A percentile compares a stretch with the other conserved stretches of the same genome.
Evolutionary conservation across 64 coral and sea anemone genomes (phyloP).

Genomic region (Stylophora pistillata): DNA sequence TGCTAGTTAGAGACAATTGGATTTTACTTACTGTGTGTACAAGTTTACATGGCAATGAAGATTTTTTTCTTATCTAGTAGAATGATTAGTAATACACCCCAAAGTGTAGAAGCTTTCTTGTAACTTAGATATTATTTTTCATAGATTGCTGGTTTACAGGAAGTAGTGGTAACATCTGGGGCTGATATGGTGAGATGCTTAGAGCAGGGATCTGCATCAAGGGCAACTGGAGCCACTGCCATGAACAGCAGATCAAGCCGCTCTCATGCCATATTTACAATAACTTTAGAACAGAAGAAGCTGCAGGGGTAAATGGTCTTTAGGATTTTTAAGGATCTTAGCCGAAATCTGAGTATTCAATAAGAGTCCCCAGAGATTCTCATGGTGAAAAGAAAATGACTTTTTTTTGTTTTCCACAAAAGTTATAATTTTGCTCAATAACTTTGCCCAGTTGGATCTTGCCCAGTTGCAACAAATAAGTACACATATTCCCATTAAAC

Average conservation of each 20-base stretch:
- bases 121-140: not conserved
- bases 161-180: conserved; percentile 67
- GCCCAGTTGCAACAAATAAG: too few relatives aligned
- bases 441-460: too few relatives aligned
- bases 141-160: conserved; percentile 90
- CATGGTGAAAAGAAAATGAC: too few relatives aligned
- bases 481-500: too few relatives aligned
- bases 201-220: conserved; percentile 74
- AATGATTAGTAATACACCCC: not conserved
- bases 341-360: too few relatives aligned
- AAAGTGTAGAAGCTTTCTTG: not conserved
- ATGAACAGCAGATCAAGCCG: conserved; percentile 91
- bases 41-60: not conserved
- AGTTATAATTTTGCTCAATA: too few relatives aligned
- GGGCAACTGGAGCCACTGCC: conserved; percentile 88
- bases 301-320: conserved; percentile 57
- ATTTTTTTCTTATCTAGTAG: too few relatives aligned
- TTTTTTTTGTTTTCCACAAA: too few relatives aligned
- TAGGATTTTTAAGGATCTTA: not conserved
- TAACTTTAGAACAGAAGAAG: conserved; percentile 77
- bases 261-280: conserved; percentile 94
- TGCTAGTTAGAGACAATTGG: not conserved
- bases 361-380: too few relatives aligned
- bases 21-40: not conserved
- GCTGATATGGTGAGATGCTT: conserved; percentile 79